Evolutionary conservation across 2,888 invertebrate genomes (phyloP), one percentile per base, ranked within the genome.

Genomic region (Megamerina dolium): DNA sequence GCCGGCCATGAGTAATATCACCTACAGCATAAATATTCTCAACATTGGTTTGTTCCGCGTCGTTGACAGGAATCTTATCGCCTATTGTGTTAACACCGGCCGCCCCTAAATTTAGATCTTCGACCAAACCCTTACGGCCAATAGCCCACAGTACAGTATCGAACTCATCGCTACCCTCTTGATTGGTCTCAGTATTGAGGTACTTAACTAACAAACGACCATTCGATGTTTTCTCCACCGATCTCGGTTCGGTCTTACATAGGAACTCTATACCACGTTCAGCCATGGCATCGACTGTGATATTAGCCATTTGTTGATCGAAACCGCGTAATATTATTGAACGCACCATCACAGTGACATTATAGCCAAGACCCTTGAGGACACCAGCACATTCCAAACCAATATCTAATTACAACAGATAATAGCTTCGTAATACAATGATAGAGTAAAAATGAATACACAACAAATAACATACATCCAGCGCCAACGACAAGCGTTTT

Each of bases 371-470:
- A 5, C 89, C 89, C 61, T 84, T 84, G 30, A 95, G 74, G 70
- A 95, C 94, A 1, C 94, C 94, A 45, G 93, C 94, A 74, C 92
- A 93, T 72, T 95, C 95, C 46, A 95, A 74, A 41, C 93, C 91
- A 61, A 95, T 93, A 66, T 94, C 90, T 87, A n/a, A n/a, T n/a
- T n/a, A n/a, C n/a, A n/a, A n/a, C n/a, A n/a, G n/a, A n/a, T n/a
- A n/a, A n/a, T n/a, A n/a, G n/a, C n/a, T n/a, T n/a, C n/a, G 12
- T 19, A 27, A 36, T 8, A 18, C 43, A 27, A 33, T 35, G 32
- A 14, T 9, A 13, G 14, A 19, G 21, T 20, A n/a, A 32, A 5
- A 18, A 37, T 6, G n/a, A 23, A 21, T 12, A 16, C n/a, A n/a
- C 40, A 78, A 80, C 31, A 4, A 23, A n/a, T 10, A 81, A 81